Conservation (phyloP, 2,888 invertebrate species). For the Parnassius smintheus region DNA sequence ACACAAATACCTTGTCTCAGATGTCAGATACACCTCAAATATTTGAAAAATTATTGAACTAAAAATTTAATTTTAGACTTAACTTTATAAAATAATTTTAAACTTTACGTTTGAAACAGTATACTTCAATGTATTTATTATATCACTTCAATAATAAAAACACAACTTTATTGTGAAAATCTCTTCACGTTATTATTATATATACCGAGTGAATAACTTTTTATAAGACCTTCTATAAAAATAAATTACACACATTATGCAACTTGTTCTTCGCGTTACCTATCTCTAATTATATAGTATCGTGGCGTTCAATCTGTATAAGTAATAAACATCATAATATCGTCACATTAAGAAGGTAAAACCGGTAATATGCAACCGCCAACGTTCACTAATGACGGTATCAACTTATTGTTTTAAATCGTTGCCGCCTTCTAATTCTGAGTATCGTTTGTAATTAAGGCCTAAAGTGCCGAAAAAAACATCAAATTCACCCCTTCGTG, state of each 20-base stretch:
- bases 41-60: too few relatives aligned
- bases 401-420: slow-evolving; percentile 77
- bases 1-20: too few relatives aligned
- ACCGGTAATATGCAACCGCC: slow-evolving; percentile 53
- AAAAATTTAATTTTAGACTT: too few relatives aligned
- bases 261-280: slow-evolving; percentile 21
- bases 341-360: slow-evolving; percentile 70
- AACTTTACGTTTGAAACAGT: too few relatives aligned
- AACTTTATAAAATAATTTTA: too few relatives aligned
- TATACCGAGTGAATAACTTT: background rate
- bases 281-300: slow-evolving; percentile 33
- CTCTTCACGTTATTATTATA: background rate
- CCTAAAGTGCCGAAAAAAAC: slow-evolving; percentile 49
- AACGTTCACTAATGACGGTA: slow-evolving; percentile 61
- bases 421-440: slow-evolving; percentile 73
- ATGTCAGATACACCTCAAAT: too few relatives aligned
- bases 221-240: slow-evolving; percentile 12
- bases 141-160: too few relatives aligned
- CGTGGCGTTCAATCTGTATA: slow-evolving; percentile 39
- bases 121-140: too few relatives aligned
- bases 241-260: slow-evolving; percentile 17
- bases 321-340: slow-evolving; percentile 63
- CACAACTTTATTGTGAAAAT: too few relatives aligned
- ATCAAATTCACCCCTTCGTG: slow-evolving; percentile 68
- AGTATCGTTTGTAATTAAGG: slow-evolving; percentile 71